Conservation (phyloP, 1,140 invertebrate genomes). For the Drosophila rufa region DNA sequence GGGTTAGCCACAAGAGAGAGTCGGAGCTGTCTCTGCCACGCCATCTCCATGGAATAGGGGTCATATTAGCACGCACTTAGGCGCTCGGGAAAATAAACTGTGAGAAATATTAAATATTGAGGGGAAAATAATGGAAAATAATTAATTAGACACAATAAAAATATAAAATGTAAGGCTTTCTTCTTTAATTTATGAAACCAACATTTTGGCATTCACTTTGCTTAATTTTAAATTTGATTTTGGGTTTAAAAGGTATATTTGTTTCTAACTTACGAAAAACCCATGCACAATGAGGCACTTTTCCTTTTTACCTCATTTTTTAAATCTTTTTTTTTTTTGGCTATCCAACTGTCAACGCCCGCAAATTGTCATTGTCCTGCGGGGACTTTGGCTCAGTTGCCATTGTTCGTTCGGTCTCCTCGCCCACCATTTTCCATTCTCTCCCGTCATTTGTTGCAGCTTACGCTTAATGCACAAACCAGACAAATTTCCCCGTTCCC, state of each 20-base stretch:
- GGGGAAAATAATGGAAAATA: background rate
- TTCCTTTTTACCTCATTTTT: slow-evolving; percentile 7
- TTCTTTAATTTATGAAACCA: no score
- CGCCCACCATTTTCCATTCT: background rate
- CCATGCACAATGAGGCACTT: slow-evolving; percentile 1
- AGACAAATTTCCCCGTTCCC: slow-evolving; percentile 30
- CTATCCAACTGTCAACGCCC: slow-evolving; percentile 48
- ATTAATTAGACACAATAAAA: background rate
- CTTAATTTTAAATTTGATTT: no score
- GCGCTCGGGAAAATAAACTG: background rate
- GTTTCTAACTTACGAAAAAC: no score
- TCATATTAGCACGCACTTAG: slow-evolving; percentile 35
- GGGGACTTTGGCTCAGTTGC: slow-evolving; percentile 45
- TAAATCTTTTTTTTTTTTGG: slow-evolving; percentile 40
- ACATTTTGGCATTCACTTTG: no score
- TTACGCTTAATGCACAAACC: slow-evolving; percentile 66
- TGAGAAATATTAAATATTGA: background rate
- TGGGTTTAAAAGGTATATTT: no score
- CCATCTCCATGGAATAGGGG: background rate
- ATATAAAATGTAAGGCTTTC: no score
- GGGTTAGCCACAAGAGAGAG: slow-evolving; percentile 64
- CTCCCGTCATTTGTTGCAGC: slow-evolving; percentile 69
- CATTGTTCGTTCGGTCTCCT: slow-evolving; percentile 32
- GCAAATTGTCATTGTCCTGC: slow-evolving; percentile 43
- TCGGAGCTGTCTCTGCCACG: background rate